phyloP scores from a whole-genome alignment of 1,140 invertebrate genomes.

The Vollenhovia emeryi region DNA sequence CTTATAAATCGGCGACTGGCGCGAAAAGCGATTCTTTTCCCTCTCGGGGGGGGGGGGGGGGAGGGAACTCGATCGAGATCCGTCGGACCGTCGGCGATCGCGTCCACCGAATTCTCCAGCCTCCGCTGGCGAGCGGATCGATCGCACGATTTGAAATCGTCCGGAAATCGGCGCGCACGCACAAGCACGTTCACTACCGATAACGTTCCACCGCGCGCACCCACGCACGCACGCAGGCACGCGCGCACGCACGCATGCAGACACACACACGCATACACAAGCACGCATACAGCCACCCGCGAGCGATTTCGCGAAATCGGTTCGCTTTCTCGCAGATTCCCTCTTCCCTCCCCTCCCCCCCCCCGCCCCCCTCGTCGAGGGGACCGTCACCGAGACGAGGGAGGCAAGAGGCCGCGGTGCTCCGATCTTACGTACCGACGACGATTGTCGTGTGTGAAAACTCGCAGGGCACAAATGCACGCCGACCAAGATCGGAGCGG shows the following conservation, averaged over 20 bases:
- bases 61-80: too few relatives aligned
- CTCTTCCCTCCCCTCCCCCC: too few relatives aligned
- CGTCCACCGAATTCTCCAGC: slow-evolving; percentile 14
- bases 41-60: too few relatives aligned
- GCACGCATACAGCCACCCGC: slow-evolving; percentile 56
- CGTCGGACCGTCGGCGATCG: slow-evolving; percentile 7
- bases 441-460: slow-evolving; percentile 49
- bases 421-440: slow-evolving; percentile 64
- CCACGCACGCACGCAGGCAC: slow-evolving; percentile 45
- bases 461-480: slow-evolving; percentile 56
- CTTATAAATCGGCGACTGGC: background rate
- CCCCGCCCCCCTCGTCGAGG: background rate
- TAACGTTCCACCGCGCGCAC: slow-evolving; percentile 41
- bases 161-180: background rate
- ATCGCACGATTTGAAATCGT: slow-evolving; percentile 15
- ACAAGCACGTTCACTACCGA: slow-evolving; percentile 20
- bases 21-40: background rate
- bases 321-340: background rate
- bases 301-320: slow-evolving; percentile 51
- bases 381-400: background rate
- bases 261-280: slow-evolving; percentile 31
- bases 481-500: slow-evolving; percentile 53
- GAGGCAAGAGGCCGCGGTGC: background rate
- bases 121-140: background rate
- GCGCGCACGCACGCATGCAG: slow-evolving; percentile 25